Base-by-base conservation (phyloP, 2,797 vertebrate species). In the Brachyalestes nurse region DNA sequence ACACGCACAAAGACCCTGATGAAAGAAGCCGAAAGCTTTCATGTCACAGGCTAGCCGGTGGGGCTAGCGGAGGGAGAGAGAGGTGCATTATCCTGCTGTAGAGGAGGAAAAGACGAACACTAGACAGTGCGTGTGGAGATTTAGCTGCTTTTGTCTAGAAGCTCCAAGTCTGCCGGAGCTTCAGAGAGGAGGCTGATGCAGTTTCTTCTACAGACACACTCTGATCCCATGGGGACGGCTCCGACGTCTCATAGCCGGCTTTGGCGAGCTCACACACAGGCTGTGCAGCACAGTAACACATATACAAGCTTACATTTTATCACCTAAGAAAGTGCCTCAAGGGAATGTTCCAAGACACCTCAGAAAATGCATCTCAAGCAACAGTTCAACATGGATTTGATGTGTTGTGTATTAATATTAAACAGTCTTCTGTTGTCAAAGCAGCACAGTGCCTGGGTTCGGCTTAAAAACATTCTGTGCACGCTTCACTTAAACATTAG, bases 121-220 rank as follows among this genome's bases (percentile, higher is more conserved):
- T 80, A 57, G 51, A 70, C 55, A 72, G 74, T 8, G 6, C 71
- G 67, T 51, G 60, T 72, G 25, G 71, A 81, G 76, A 77, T 83
- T 77, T 72, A 82, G 61, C 64, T 51, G 76, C 81, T 81, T 87
- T 81, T 80, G 83, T 80, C 72, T 38, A 62, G 78, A 67, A 67
- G 72, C 75, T 75, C 70, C 70, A 49, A 25, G 21, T 74, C 47
- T 75, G 19, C 42, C 60, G 76, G 82, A 81, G 85, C 47, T 89
- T 90, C 81, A 88, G 85, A 85, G 81, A 86, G 77, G 82, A 53
- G 84, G 77, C 80, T 83, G 85, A 89, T 83, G 84, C 87, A 83
- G 86, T 84, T 80, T 53, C 79, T 81, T 82, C 86, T 90, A 87
- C 88, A 88, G 84, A 82, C 75, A 25, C 80, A 40, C 84, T 85